A percentile compares a stretch with the other conserved stretches of the same genome.
Conservation (phyloP, 1,140 invertebrate genomes). For the Saccostrea echinata region DNA sequence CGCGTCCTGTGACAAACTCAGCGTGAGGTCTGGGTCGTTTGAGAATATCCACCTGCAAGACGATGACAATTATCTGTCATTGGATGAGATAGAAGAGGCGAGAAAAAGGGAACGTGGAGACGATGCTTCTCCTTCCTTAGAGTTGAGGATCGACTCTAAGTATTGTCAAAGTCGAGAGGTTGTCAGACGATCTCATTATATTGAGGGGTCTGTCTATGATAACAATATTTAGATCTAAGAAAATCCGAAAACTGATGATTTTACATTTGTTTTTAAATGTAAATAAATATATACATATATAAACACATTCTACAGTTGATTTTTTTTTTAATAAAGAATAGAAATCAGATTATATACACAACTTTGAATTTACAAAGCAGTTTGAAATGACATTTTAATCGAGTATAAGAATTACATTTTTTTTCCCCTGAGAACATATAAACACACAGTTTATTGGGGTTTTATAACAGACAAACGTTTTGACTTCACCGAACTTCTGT, state of each 20-base stretch:
- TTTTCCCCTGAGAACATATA: no score
- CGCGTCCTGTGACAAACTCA: not conserved
- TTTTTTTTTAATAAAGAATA: no score
- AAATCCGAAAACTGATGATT: not conserved
- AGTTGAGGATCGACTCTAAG: slow-evolving; percentile 13
- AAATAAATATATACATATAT: not conserved
- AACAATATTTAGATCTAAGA: slow-evolving; percentile 1
- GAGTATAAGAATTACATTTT: no score
- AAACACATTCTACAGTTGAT: no score
- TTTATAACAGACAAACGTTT: no score
- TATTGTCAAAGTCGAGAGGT: not conserved
- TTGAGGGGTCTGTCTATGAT: not conserved
- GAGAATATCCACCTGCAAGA: not conserved
- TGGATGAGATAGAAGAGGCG: not conserved
- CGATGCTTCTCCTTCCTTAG: not conserved
- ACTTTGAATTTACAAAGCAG: no score
- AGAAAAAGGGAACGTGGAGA: not conserved
- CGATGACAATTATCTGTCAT: not conserved
- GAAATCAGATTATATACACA: no score
- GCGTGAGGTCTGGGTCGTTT: not conserved
- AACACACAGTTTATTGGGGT: no score
- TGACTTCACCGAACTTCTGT: no score
- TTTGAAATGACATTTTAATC: no score
- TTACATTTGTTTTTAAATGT: not conserved
- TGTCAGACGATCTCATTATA: not conserved